Conservation (phyloP, 2,797 vertebrate species). For the Xenops minutus region DNA sequence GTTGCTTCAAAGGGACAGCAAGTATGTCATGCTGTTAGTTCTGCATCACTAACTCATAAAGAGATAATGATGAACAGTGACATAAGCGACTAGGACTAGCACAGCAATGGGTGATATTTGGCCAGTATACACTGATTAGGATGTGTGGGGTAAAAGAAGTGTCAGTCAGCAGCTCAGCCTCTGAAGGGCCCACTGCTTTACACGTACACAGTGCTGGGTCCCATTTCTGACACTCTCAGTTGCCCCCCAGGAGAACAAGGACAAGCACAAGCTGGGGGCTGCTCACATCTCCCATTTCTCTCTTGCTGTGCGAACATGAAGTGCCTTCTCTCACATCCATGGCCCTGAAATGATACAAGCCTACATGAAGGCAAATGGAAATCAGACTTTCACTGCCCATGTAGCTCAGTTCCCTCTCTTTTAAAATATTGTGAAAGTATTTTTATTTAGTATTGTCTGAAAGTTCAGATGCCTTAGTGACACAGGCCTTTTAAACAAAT, state of each 20-base stretch:
- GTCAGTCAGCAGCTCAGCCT: not conserved
- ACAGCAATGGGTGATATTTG: rapidly evolving
- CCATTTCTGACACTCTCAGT: not conserved
- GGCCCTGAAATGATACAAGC: not conserved
- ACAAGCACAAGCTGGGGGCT: not conserved
- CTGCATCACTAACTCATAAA: not conserved
- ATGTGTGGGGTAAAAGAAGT: rapidly evolving
- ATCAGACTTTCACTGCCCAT: not conserved
- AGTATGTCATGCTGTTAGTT: not conserved
- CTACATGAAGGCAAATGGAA: not conserved
- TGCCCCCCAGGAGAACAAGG: not conserved
- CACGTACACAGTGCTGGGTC: rapidly evolving
- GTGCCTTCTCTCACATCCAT: not conserved
- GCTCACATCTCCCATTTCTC: not conserved
- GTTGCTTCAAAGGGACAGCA: not conserved
- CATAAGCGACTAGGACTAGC: not conserved
- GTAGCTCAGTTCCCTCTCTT: not conserved
- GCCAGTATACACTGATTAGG: not conserved
- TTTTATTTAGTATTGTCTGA: not conserved
- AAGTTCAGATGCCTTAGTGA: not conserved
- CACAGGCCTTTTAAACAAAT: not conserved
- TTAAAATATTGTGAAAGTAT: not conserved
- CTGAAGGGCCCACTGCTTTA: not conserved
- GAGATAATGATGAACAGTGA: not conserved
- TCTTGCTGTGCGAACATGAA: not conserved